phyloP scores from a whole-genome alignment of 2,797 vertebrate species.

The Clarias platycephalus region DNA sequence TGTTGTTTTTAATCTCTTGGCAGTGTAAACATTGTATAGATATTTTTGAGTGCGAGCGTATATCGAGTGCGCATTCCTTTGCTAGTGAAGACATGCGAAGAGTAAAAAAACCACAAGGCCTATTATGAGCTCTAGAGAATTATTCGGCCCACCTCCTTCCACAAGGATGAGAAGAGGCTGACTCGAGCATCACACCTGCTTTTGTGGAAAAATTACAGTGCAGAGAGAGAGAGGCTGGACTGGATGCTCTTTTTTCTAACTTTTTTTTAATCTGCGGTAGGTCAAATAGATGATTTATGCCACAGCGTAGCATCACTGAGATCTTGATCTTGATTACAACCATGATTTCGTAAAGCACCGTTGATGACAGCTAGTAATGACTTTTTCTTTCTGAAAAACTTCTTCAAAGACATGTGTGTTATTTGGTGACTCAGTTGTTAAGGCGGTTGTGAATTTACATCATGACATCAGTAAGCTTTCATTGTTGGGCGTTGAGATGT shows the following conservation, averaged over 20 bases:
- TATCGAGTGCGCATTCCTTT: slow-evolving; percentile 57
- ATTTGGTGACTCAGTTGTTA: neutral
- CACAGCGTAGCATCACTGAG: slow-evolving; percentile 31
- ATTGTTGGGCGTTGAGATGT: neutral
- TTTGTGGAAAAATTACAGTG: slow-evolving; percentile 73
- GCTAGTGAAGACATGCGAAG: slow-evolving; percentile 62
- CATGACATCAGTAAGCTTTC: neutral
- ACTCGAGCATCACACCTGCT: slow-evolving; percentile 74
- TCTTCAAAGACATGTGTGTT: neutral
- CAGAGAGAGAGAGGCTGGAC: slow-evolving; percentile 60
- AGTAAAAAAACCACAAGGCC: slow-evolving; percentile 63
- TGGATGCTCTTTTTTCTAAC: slow-evolving; percentile 61
- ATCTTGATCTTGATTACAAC: neutral
- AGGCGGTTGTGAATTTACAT: neutral
- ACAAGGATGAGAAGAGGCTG: slow-evolving; percentile 60
- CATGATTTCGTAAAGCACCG: neutral
- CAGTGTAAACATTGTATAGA: slow-evolving; percentile 62
- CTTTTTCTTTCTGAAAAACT: neutral
- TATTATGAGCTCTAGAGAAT: slow-evolving; percentile 64
- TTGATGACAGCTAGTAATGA: neutral
- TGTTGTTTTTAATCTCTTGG: slow-evolving; percentile 48
- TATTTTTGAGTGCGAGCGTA: slow-evolving; percentile 44
- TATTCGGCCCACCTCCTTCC: slow-evolving; percentile 55
- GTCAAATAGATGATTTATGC: slow-evolving; percentile 68
- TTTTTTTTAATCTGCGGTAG: slow-evolving; percentile 66